phyloP scores from a whole-genome alignment of 2,888 invertebrate species.

The Seladonia tumulorum region DNA sequence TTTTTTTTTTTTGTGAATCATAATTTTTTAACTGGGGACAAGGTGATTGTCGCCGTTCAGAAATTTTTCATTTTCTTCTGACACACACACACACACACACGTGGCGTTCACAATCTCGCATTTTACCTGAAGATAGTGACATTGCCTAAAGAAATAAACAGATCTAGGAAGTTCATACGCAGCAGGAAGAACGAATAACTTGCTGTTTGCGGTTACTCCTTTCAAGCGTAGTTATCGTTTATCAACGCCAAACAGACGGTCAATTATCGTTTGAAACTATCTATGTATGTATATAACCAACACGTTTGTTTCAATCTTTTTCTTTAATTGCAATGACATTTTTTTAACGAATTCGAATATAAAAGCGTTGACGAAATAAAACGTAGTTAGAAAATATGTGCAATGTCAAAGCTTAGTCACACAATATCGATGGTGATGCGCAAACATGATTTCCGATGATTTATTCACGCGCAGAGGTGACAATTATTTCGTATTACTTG shows the following conservation, averaged over 20 bases:
- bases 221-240: constrained; percentile 37
- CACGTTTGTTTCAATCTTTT: background rate
- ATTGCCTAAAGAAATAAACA: background rate
- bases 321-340: background rate
- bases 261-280: constrained; percentile 37
- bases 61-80: too few relatives aligned
- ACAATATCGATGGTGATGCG: background rate
- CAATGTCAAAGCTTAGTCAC: background rate
- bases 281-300: background rate
- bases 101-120: too few relatives aligned
- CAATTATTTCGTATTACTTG: background rate
- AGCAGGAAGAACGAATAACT: background rate
- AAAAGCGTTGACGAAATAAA: background rate
- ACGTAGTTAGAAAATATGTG: background rate
- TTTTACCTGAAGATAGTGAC: too few relatives aligned
- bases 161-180: background rate
- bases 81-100: too few relatives aligned
- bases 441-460: background rate
- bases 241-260: constrained; percentile 26
- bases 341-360: background rate
- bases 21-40: too few relatives aligned
- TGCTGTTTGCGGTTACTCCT: background rate
- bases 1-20: background rate
- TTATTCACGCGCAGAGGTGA: background rate
- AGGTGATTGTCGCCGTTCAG: too few relatives aligned